Evolutionary conservation across 2,888 invertebrate species (phyloP).

Genomic region (Leptopilina drosophilae): DNA sequence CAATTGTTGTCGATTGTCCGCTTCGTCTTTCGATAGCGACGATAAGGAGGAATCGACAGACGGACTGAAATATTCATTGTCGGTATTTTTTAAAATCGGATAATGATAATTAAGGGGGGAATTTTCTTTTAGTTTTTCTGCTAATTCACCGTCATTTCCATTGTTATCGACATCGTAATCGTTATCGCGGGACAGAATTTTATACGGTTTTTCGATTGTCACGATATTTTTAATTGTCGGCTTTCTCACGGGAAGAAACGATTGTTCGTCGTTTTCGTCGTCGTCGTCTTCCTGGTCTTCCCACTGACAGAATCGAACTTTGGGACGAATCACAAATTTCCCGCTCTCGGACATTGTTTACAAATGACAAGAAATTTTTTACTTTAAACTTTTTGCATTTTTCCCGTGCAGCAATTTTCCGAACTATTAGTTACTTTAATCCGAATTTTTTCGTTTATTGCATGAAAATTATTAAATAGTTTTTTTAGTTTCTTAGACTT

Average conservation of each 20-base stretch:
- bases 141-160: not conserved
- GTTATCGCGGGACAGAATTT: slow-evolving; percentile 51
- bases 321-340: slow-evolving; percentile 54
- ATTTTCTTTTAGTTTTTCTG: too few relatives aligned
- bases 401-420: too few relatives aligned
- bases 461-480: too few relatives aligned
- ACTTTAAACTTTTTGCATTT: not conserved
- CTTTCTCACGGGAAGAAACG: slow-evolving; percentile 35
- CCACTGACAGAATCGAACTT: slow-evolving; percentile 63
- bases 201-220: slow-evolving; percentile 58
- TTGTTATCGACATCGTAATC: not conserved
- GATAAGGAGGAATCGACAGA: slow-evolving; percentile 11
- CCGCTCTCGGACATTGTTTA: slow-evolving; percentile 22
- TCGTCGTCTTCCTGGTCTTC: slow-evolving; percentile 38
- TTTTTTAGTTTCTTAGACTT: not conserved
- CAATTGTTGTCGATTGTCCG: not conserved
- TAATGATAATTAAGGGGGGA: too few relatives aligned
- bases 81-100: not conserved
- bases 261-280: slow-evolving; percentile 10
- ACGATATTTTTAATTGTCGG: slow-evolving; percentile 61
- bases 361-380: not conserved
- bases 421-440: too few relatives aligned
- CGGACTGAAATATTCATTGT: not conserved
- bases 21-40: not conserved
- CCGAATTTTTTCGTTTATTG: too few relatives aligned